A percentile compares a stretch with the other conserved stretches of the same genome.
Conservation (phyloP, 2,888 invertebrate species). For the Biston betularia region DNA sequence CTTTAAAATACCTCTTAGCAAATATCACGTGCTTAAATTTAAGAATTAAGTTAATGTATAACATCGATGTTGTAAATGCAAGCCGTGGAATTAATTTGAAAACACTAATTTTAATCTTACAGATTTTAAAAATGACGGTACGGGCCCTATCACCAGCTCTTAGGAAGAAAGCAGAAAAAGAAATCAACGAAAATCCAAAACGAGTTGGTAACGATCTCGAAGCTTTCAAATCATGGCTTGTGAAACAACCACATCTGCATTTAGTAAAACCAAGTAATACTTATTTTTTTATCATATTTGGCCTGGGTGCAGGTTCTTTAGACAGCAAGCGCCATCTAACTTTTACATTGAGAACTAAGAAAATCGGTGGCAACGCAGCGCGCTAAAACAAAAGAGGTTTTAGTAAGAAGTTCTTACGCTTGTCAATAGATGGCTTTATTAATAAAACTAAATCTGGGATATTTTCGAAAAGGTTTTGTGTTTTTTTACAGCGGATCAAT, state of each 20-base stretch:
- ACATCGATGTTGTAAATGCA: too few relatives aligned
- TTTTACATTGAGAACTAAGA: background rate
- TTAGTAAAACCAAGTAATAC: constrained; percentile 66
- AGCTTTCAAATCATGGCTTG: constrained; percentile 83
- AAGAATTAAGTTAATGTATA: too few relatives aligned
- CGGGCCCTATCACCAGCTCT: constrained; percentile 60
- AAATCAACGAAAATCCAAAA: constrained; percentile 83
- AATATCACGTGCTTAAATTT: too few relatives aligned
- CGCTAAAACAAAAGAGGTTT: background rate
- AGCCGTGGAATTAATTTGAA: background rate
- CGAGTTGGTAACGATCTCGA: constrained; percentile 76
- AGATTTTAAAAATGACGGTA: constrained; percentile 53
- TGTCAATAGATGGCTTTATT: constrained; percentile 29
- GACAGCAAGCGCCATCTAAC: background rate
- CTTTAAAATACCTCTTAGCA: too few relatives aligned
- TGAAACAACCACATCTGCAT: constrained; percentile 82
- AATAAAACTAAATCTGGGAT: background rate
- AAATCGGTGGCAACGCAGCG: background rate
- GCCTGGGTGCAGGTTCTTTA: background rate
- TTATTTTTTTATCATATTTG: background rate
- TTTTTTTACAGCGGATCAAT: constrained; percentile 84
- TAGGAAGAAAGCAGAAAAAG: constrained; percentile 71
- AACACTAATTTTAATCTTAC: background rate
- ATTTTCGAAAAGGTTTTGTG: background rate
- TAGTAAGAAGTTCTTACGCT: constrained; percentile 10